Percentiles rank a stretch among this genome's conserved stretches.
Conservation (phyloP, 2,888 invertebrate genomes). For the Hofmannophila pseudospretella region DNA sequence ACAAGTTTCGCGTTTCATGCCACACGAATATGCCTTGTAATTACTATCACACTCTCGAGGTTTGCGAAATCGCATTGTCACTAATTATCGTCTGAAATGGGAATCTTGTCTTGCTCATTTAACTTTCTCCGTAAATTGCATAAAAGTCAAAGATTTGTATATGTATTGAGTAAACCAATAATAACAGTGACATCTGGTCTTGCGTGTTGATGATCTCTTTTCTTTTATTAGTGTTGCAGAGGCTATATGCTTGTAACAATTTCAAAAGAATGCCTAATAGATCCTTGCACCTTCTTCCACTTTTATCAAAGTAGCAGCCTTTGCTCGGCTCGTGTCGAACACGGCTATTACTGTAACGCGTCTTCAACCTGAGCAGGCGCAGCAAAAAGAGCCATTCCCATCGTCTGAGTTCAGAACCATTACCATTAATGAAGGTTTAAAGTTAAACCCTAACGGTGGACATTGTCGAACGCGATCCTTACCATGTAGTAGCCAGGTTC, state of each 20-base stretch:
- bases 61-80: conserved; percentile 63
- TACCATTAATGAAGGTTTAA: conserved; percentile 68
- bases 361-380: conserved; percentile 31
- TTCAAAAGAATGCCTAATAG: conserved; percentile 2
- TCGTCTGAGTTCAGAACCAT: conserved; percentile 55
- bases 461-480: conserved; percentile 58
- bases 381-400: conserved; percentile 65
- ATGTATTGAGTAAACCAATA: too few relatives aligned
- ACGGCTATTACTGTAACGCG: conserved; percentile 48
- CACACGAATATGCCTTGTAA: conserved; percentile 50
- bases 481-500: conserved; percentile 51
- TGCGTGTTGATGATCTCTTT: not conserved
- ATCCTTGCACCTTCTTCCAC: conserved; percentile 18
- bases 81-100: conserved; percentile 53
- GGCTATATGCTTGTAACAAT: too few relatives aligned
- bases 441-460: conserved; percentile 66
- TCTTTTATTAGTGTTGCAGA: not conserved
- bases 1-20: conserved; percentile 51
- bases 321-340: conserved; percentile 36
- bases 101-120: conserved; percentile 64
- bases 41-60: conserved; percentile 43
- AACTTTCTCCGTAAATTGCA: conserved; percentile 45
- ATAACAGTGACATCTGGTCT: not conserved
- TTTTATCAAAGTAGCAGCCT: conserved; percentile 19
- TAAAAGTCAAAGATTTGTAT: too few relatives aligned